phyloP scores from a whole-genome alignment of 92 coral and sea anemone species.

The Phenganax stokvisi region DNA sequence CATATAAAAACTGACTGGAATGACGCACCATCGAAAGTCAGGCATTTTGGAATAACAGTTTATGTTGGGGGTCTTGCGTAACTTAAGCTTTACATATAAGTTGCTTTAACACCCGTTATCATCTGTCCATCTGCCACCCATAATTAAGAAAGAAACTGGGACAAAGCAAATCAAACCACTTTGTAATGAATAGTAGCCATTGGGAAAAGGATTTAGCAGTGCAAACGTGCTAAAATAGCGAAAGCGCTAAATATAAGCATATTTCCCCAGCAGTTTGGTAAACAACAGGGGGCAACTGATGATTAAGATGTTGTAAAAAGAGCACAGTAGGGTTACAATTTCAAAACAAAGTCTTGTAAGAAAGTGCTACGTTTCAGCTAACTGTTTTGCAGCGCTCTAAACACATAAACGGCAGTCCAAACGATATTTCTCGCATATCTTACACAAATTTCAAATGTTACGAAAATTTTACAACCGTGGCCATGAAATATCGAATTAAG shows the following conservation, averaged over 20 bases:
- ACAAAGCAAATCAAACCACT: background rate
- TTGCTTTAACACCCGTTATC: constrained; percentile 22
- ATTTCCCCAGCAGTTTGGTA: background rate
- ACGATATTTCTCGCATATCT: background rate
- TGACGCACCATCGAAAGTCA: background rate
- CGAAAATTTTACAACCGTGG: background rate
- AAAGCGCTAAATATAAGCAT: background rate
- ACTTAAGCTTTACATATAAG: background rate
- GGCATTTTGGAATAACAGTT: constrained; percentile 12
- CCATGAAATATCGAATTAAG: constrained; percentile 23
- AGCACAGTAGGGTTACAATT: constrained; percentile 22
- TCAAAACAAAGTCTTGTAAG: constrained; percentile 15
- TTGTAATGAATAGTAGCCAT: background rate
- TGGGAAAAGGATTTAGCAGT: background rate
- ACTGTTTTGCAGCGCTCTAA: background rate
- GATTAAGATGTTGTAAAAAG: constrained; percentile 32
- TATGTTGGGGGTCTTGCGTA: constrained; percentile 1
- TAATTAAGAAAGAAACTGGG: constrained; percentile 1
- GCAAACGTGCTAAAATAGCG: background rate
- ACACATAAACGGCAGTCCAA: background rate
- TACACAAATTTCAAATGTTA: background rate
- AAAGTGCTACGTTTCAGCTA: background rate
- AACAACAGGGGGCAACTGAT: constrained; percentile 32
- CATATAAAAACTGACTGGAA: background rate
- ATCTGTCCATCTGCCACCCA: constrained; percentile 28